Evolutionary conservation across 2,113 vertebrate species (phyloP), one percentile per base, ranked within the genome.

Genomic region (Nesogale talazaci): DNA sequence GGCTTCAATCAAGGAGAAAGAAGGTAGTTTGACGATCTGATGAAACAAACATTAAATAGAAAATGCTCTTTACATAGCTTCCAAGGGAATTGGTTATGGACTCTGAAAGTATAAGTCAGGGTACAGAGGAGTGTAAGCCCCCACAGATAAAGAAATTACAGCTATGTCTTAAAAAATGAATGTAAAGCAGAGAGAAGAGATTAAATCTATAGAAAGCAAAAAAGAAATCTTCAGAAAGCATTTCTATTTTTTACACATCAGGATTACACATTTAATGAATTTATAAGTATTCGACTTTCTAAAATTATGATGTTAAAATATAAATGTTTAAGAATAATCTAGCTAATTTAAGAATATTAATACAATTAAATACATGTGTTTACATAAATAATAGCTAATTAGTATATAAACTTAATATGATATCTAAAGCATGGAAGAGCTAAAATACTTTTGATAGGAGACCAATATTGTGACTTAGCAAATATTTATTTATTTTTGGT

Each of bases 31-130:
- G 94, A 84, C 63, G 31, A 96, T 94, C 90, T 91, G 56, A 95
- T 61, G 77, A 92, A 97, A 91, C 76, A 96, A 96, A 96, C 52
- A 96, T 46, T 76, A 91, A 94, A 96, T 72, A 93, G 83, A 97
- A 94, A 42, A 96, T 86, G 31, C 19, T 89, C 27, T 97, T 97
- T 88, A 97, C 95, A 96, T 56, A 96, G 96, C 97, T 97, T 97
- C 96, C 96, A 97, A 97, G 96, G 95, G 95, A 97, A 98, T 93
- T 94, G 85, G 1, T n/a, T 96, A 59, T 91, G n/a, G 89, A 90
- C 1, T 63, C 95, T 52, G 46, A 97, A 97, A 95, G 46, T 96
- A 92, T 96, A 96, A 98, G 96, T 86, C 91, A 0, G 31, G 59
- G 12, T 69, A 94, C 19, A 92, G 78, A 95, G n/a, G 10, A 82